Base-by-base conservation (phyloP, 2,797 vertebrate species). In the Moxostoma hubbsi region DNA sequence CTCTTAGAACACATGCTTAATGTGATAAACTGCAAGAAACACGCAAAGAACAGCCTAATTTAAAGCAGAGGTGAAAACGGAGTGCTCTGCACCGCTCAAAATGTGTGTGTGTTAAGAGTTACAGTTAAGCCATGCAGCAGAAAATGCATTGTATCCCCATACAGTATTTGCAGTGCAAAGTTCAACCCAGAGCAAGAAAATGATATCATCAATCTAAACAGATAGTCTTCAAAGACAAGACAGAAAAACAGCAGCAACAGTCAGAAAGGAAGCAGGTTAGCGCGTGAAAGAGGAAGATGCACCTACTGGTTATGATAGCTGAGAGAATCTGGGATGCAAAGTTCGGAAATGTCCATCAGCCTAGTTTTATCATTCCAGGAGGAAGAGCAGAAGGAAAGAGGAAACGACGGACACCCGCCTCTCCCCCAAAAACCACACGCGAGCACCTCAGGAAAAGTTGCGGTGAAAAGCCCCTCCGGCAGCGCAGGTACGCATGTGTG, bases 291-390 rank as follows among this genome's bases (percentile, higher is more conserved):
- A 81, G 53, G 82, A 80, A 88, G 83, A 88, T 92, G 88, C 94
- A 98, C 97, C 95, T 97, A 98, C 97, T 98, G 97, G 94, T 96
- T 98, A 94, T 98, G 97, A 94, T 97, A 98, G 96, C 95, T 96
- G 94, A 98, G 96, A 93, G 96, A 95, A 93, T 97, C 97, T 94
- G 96, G 95, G 94, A 98, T 95, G 95, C 97, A 98, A 94, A 98
- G 96, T 96, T 98, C 96, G 90, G 97, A 97, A 95, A 97, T 96
- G 95, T 98, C 97, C 97, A 98, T 98, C 96, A 98, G 96, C 97
- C 95, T 96, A 93, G 94, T 91, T 95, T 24, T 94, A 95, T 95
- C 96, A 98, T 98, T 96, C 96, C 96, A 95, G 94, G 93, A 94
- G 90, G 93, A 90, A 94, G 90, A 93, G 24, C 24, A 24, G 90